Base-by-base conservation (phyloP, 1,140 invertebrate species). In the Brachionus sp. region DNA sequence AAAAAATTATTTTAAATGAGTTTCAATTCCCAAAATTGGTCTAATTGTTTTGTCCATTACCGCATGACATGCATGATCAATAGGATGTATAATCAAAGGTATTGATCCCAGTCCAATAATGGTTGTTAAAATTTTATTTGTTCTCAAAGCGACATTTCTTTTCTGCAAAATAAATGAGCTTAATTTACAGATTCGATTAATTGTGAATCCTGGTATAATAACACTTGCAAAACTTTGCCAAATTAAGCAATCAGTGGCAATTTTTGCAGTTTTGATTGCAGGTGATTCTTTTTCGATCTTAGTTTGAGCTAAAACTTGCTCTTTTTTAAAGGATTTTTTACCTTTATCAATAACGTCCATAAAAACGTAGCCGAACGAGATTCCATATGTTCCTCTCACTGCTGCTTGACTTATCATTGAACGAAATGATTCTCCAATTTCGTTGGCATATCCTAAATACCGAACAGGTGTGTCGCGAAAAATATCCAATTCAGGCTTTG, bases 221-320 rank as follows among this genome's bases (percentile, higher is more conserved):
- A 98, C 93, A 3, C 95, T 97, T 6, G 96, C 96, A 70, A 98
- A 91, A 68, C 93, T 92, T 88, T 98, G 96, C 96, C 96, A 98
- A 3, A 94, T 86, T 9, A 98, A 89, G 0, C 94, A 95, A 89
- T 98, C 96, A 0, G 91, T 25, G 7, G 50, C 77, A 42, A 66
- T 62, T 66, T 80, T 66, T 35, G 35, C 46, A n/a, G 77, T 80
- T 66, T 80, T 80, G 7, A 62, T 42, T 12, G 5, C 25, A 0
- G 50, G 77, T 16, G 77, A 50, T 46, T 50, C 70, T 50, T 46
- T 80, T 57, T n/a, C 25, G 4, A n/a, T 9, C 7, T 10, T 19
- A 10, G 33, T n/a, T 19, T 62, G 46, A 33, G 35, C 37, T 4
- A 66, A 7, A 16, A 42, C 33, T 42, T 39, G 62, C 62, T 80